Evolutionary conservation across 37 sponge, comb jelly and placozoan species (phyloP).

Genomic region (Bolinopsis microptera): DNA sequence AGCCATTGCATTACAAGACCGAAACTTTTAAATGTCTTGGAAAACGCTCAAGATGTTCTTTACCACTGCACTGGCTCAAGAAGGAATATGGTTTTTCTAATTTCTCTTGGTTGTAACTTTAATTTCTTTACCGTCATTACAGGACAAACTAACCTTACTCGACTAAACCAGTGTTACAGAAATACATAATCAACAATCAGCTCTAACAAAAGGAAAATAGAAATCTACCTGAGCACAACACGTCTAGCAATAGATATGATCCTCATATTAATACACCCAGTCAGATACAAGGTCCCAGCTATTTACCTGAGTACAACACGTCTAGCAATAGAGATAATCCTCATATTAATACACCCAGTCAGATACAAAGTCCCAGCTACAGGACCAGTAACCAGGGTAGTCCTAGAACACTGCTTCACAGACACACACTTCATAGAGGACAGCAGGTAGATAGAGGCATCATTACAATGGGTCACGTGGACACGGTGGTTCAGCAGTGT

Average conservation of each 20-base stretch:
- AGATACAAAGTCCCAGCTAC: slow-evolving; percentile 35
- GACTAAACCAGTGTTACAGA: too few species aligned
- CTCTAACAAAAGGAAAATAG: too few species aligned
- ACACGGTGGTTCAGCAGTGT: slow-evolving; percentile 53
- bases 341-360: slow-evolving; percentile 42
- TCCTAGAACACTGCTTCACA: slow-evolving; percentile 27
- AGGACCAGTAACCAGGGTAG: slow-evolving; percentile 53
- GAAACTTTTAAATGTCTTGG: too few species aligned
- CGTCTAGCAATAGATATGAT: slow-evolving; percentile 43
- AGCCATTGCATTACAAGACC: too few species aligned
- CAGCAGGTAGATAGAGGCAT: slow-evolving; percentile 49
- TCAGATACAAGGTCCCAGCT: slow-evolving; percentile 37
- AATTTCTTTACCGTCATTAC: too few species aligned
- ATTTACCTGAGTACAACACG: slow-evolving; percentile 31
- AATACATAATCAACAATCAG: too few species aligned
- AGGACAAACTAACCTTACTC: too few species aligned
- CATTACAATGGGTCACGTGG: slow-evolving; percentile 55
- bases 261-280: slow-evolving; percentile 47
- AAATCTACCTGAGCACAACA: slow-evolving; percentile 50
- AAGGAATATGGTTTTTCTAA: too few species aligned
- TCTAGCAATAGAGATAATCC: slow-evolving; percentile 48
- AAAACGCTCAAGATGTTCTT: too few species aligned
- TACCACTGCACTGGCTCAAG: too few species aligned
- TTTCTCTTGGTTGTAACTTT: too few species aligned
- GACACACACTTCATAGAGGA: slow-evolving; percentile 5